Base-by-base conservation (phyloP, 1,140 invertebrate genomes). In the Aphelinus atriplicis region DNA sequence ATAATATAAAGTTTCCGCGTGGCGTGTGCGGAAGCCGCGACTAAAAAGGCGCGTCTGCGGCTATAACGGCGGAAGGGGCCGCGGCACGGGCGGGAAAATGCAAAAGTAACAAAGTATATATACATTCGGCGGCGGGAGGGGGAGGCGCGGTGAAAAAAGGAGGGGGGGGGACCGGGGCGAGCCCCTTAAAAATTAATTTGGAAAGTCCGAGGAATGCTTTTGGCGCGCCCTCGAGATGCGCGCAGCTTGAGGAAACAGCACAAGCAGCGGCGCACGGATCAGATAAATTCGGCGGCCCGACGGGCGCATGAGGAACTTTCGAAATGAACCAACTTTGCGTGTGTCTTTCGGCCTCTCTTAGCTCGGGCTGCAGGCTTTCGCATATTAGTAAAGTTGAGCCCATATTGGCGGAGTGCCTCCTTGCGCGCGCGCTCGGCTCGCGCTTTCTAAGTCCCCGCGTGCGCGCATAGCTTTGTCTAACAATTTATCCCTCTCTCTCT, bases 101-200 rank as follows among this genome's bases (percentile, higher is more conserved):
- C 56, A 42, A 70, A 61, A 61, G 68, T 65, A 65, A 51, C 46
- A 73, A 65, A 45, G 71, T 58, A 43, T 65, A 65, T 65, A 65
- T 71, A 4, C 26, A 61, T 61, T 45, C 26, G 51, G 51, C 0
- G 4, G 4, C 4, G 4, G 4, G 51, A 42, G 69, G 47, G 48
- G 2, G 47, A 7, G 3, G 46, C 42, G 26, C 58, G 7, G 43
- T 3, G 45, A n/a, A 56, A 46, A 57, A 47, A 58, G 50, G 46
- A 50, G 61, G 68, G 63, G 48, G 46, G 70, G 80, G 64, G 57
- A 57, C 66, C 45, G 43, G 9, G 58, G 43, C 51, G 72, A 76
- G 75, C 75, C 77, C 78, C 80, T 84, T 81, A 81, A 84, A 84
- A 84, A 83, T 84, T 85, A 80, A 85, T 85, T 83, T 82, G 64